These are phyloP conservation scores for Anseranas semipalmata DNA, from an alignment of 2,113 vertebrate species.

Conservation along the genomic window DNA sequence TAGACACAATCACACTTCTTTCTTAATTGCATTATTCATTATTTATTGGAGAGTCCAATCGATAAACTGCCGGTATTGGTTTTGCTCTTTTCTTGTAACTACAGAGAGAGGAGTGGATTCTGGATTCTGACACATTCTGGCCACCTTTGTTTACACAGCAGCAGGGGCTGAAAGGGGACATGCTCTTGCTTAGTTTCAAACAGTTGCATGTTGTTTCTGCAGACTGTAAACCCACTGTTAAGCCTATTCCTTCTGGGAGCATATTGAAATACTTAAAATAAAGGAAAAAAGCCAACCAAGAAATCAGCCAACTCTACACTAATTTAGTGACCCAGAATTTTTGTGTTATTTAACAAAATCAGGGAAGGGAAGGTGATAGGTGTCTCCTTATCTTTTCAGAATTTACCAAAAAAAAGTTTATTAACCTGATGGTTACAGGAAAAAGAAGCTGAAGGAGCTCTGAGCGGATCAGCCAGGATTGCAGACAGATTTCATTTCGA, in stretches of 20 bases:
- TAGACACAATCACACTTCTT: neutral
- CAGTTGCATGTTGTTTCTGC: neutral
- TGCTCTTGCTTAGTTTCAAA: neutral
- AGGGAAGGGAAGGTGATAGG: neutral
- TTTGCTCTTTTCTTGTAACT: neutral
- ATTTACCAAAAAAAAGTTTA: neutral
- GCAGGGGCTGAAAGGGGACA: neutral
- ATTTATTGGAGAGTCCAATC: neutral
- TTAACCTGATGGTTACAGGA: neutral
- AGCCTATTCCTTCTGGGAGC: neutral
- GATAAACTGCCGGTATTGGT: neutral
- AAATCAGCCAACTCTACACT: neutral
- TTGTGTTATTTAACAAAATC: neutral
- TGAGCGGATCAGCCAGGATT: neutral
- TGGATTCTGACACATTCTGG: neutral
- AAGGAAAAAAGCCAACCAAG: neutral
- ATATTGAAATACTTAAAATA: neutral
- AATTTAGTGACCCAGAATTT: neutral
- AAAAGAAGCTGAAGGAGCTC: neutral
- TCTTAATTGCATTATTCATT: conserved; percentile 21
- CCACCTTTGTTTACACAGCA: neutral
- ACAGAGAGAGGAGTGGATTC: neutral
- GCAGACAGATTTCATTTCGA: neutral
- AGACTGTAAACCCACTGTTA: neutral
- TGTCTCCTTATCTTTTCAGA: neutral